A percentile compares a stretch with the other conserved stretches of the same genome.
Conservation (phyloP, 2,113 vertebrate species). For the Vimba vimba region DNA sequence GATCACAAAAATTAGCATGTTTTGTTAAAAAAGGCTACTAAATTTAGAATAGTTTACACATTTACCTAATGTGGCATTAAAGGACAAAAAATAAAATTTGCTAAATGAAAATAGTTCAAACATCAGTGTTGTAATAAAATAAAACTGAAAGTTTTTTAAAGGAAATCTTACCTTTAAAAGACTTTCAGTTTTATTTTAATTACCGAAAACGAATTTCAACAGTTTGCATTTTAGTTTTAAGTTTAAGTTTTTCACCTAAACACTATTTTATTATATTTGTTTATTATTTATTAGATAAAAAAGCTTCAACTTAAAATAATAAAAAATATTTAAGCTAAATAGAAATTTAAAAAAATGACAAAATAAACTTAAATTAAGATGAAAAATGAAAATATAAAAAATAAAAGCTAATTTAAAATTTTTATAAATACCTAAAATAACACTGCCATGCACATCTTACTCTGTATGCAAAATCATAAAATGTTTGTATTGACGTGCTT, state of each 20-base stretch:
- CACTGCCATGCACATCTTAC: not conserved
- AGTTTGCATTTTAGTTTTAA: too few relatives aligned
- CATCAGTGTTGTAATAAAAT: too few relatives aligned
- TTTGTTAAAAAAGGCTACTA: not conserved
- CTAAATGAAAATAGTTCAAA: not conserved
- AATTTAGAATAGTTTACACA: not conserved
- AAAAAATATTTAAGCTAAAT: not conserved
- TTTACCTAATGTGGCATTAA: not conserved
- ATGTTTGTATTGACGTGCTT: too few relatives aligned
- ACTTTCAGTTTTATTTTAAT: too few relatives aligned
- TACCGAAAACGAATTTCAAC: too few relatives aligned
- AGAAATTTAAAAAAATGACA: not conserved
- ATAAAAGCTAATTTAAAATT: not conserved
- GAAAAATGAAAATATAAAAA: too few relatives aligned
- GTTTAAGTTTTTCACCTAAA: too few relatives aligned
- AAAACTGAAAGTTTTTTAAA: not conserved
- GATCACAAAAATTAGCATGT: not conserved
- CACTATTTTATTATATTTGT: too few relatives aligned
- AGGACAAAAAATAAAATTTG: not conserved
- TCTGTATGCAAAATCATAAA: too few relatives aligned
- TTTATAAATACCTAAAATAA: not conserved
- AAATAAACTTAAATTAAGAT: not conserved
- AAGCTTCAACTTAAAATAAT: too few relatives aligned
- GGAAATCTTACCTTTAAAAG: too few relatives aligned
- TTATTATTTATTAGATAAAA: too few relatives aligned